phyloP scores from a whole-genome alignment of 2,797 vertebrate genomes.

The Neostethus bicornis region DNA sequence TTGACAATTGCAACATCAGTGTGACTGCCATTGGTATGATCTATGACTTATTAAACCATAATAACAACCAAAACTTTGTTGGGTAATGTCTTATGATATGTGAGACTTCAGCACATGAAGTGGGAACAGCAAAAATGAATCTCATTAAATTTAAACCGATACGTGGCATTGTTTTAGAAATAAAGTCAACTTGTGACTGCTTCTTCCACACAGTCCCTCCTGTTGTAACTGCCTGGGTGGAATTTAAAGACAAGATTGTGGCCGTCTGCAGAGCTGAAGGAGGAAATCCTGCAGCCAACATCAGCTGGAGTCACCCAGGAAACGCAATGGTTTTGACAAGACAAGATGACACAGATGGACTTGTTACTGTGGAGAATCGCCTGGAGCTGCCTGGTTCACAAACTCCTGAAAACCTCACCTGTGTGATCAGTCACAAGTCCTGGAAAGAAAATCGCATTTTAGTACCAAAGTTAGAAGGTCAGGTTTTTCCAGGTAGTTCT shows the following conservation, averaged over 20 bases:
- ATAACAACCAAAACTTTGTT: no score
- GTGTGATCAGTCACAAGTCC: slow-evolving; percentile 43
- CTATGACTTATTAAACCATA: background rate
- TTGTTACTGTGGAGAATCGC: slow-evolving; percentile 44
- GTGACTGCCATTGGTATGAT: slow-evolving; percentile 64
- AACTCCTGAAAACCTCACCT: slow-evolving; percentile 48
- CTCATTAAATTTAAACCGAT: no score
- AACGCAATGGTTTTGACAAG: background rate
- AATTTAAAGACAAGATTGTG: background rate
- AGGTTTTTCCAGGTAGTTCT: slow-evolving; percentile 8
- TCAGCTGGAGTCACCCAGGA: slow-evolving; percentile 57
- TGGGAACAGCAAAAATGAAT: no score
- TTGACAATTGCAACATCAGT: rapidly evolving
- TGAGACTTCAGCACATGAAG: no score
- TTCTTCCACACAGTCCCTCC: slow-evolving; percentile 56
- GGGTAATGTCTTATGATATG: no score
- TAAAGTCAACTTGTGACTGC: background rate
- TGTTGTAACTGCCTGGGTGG: slow-evolving; percentile 11
- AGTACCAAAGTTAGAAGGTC: slow-evolving; percentile 24
- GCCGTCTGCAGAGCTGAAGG: slow-evolving; percentile 68
- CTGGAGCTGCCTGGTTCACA: slow-evolving; percentile 31
- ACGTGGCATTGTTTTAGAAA: no score
- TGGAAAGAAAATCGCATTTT: slow-evolving; percentile 13
- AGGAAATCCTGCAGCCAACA: slow-evolving; percentile 62
- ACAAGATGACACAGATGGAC: background rate